A percentile compares a stretch with the other conserved stretches of the same genome.
These are phyloP conservation scores for Siniperca scherzeri DNA, from an alignment of 2,797 vertebrate species.

Conservation along the genomic window DNA sequence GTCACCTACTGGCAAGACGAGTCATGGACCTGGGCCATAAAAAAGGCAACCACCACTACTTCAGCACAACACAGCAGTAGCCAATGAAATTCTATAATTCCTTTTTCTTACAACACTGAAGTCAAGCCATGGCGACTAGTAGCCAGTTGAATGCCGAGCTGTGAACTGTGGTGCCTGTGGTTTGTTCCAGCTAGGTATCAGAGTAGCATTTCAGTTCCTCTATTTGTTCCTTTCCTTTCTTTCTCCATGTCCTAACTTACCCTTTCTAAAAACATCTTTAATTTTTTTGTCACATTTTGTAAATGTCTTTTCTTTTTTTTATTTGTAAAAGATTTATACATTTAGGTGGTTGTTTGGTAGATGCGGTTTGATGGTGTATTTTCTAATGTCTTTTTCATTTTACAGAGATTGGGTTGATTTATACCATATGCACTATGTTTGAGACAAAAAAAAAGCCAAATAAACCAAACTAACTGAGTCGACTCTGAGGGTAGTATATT, in stretches of 20 bases:
- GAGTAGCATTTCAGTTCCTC: constrained; percentile 53
- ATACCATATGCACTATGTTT: constrained; percentile 72
- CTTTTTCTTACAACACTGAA: constrained; percentile 41
- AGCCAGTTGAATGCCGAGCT: constrained; percentile 61
- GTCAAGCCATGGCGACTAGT: constrained; percentile 46
- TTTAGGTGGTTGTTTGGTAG: constrained; percentile 54
- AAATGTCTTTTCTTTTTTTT: constrained; percentile 65
- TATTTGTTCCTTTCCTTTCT: constrained; percentile 39
- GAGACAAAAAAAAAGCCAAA: constrained; percentile 64
- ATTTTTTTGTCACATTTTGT: constrained; percentile 57
- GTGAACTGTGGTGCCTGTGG: constrained; percentile 38
- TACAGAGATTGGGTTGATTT: constrained; percentile 64
- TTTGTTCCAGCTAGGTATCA: constrained; percentile 54
- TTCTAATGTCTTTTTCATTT: constrained; percentile 72
- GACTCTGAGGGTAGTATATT: not conserved
- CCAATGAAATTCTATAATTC: constrained; percentile 38
- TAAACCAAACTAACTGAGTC: constrained; percentile 55
- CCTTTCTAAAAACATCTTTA: constrained; percentile 60
- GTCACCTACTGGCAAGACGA: constrained; percentile 43
- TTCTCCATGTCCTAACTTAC: constrained; percentile 11
- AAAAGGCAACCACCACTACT: constrained; percentile 40
- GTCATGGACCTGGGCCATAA: constrained; percentile 29
- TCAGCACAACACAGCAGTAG: constrained; percentile 56
- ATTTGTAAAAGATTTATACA: constrained; percentile 65
- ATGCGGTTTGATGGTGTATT: constrained; percentile 60